Conservation (phyloP, 2,113 vertebrate species). For the Hippocampus guttulatus region DNA sequence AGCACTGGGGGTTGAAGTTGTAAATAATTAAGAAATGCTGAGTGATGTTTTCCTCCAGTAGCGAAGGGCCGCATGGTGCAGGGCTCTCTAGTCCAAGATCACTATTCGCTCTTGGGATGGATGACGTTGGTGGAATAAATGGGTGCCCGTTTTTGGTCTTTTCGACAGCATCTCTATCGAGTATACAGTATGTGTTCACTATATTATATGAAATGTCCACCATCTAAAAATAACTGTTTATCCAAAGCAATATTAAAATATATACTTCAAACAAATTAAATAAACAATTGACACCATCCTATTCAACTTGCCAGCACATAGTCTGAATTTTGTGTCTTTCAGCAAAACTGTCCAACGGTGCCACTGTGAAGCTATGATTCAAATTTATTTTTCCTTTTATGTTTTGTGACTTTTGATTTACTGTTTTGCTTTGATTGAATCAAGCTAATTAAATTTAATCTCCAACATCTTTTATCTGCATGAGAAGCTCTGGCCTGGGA, state of each 20-base stretch:
- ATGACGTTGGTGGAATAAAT: constrained; percentile 33
- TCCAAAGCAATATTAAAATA: background rate
- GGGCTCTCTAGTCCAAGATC: constrained; percentile 36
- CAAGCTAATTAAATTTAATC: background rate
- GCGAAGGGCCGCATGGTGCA: constrained; percentile 50
- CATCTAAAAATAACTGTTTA: background rate
- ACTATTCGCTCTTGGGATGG: constrained; percentile 18
- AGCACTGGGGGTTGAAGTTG: constrained; percentile 43
- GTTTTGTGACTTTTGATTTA: background rate
- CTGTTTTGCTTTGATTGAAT: background rate
- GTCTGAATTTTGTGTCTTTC: background rate
- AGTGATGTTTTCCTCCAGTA: constrained; percentile 64
- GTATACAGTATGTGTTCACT: background rate
- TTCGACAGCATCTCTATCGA: constrained; percentile 4
- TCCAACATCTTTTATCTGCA: background rate
- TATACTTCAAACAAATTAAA: background rate
- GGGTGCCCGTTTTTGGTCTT: constrained; percentile 15
- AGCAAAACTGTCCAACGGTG: background rate
- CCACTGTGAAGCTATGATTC: background rate
- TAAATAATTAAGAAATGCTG: constrained; percentile 73
- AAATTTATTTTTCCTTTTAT: background rate
- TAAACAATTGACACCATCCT: background rate
- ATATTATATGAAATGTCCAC: background rate
- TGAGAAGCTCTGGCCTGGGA: background rate
- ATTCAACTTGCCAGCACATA: background rate